A percentile compares a stretch with the other conserved stretches of the same genome.
These are phyloP conservation scores for Patagioenas fasciata DNA, from an alignment of 2,113 vertebrate species.

Conservation along the genomic window DNA sequence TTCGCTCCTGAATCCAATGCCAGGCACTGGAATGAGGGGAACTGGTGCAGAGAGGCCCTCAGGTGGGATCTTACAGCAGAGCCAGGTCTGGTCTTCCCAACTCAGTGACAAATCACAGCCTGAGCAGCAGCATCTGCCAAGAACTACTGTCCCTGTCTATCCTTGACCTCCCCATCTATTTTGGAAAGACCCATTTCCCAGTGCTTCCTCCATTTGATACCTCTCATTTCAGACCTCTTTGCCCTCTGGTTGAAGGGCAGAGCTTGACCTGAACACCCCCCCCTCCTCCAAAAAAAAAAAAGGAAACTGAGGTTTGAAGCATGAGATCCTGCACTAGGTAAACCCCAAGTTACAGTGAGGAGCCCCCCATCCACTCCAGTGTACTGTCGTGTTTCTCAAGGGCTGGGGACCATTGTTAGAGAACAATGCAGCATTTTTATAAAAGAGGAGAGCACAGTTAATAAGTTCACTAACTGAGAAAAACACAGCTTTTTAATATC, in stretches of 20 bases:
- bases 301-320: background rate
- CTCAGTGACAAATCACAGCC: background rate
- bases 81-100: background rate
- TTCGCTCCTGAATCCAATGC: background rate
- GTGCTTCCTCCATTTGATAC: background rate
- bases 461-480: constrained; percentile 64
- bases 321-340: background rate
- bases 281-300: background rate
- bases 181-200: background rate
- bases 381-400: background rate
- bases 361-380: background rate
- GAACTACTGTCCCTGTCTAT: background rate
- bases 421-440: constrained; percentile 54
- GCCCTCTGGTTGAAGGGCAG: background rate
- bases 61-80: background rate
- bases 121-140: accelerated
- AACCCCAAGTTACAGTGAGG: background rate
- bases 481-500: constrained; percentile 65
- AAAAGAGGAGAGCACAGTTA: constrained; percentile 52
- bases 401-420: constrained; percentile 19
- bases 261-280: background rate
- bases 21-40: background rate
- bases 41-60: background rate
- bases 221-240: background rate
- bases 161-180: background rate